Base-by-base conservation (phyloP, 2,888 invertebrate genomes). In the Cerastoderma edule region DNA sequence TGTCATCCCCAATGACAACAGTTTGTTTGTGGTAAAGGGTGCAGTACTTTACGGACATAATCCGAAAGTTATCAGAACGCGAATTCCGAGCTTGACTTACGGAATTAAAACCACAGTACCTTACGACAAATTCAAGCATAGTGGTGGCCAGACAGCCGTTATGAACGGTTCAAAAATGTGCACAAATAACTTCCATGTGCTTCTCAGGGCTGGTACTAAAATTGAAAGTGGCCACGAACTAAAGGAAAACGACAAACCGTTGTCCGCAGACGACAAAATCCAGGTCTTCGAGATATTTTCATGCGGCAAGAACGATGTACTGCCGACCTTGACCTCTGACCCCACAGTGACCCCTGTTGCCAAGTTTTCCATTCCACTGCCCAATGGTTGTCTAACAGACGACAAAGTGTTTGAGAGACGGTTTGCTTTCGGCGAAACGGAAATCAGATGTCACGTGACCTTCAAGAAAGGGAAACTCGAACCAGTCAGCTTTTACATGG, bases 291-390 rank as follows among this genome's bases (percentile, higher is more conserved):
- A 70, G 57, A 71, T 81, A 5, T 75, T 50, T 30, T 70, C 81
- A 1, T 73, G 73, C 35, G 73, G 78, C 3, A 30, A 64, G 24
- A 63, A 64, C n/a, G 71, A 78, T 44, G 56, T 63, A 1, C 44
- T 75, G 19, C 81, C 81, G 22, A 67, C 70, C n/a, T 27, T 81
- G 30, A 68, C 74, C 16, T 56, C 75, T n/a, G 78, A 81, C 27
- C 65, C 16, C 32, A 70, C 81, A 10, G 57, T 72, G 10, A 75
- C 67, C 24, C 63, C 67, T 24, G 73, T 75, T 44, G 66, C 73
- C n/a, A 44, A 56, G 13, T 71, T 81, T 39, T 30, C 63, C 16
- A 44, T 81, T n/a, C 81, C 81, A n/a, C 68, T 81, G 35, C 81
- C 78, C 13, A 69, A 57, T 63, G 81, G 78, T 5, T 48, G 64